These are phyloP conservation scores for Bergia puertoricense DNA, from an alignment of 92 coral and sea anemone species.

Conservation along the genomic window DNA sequence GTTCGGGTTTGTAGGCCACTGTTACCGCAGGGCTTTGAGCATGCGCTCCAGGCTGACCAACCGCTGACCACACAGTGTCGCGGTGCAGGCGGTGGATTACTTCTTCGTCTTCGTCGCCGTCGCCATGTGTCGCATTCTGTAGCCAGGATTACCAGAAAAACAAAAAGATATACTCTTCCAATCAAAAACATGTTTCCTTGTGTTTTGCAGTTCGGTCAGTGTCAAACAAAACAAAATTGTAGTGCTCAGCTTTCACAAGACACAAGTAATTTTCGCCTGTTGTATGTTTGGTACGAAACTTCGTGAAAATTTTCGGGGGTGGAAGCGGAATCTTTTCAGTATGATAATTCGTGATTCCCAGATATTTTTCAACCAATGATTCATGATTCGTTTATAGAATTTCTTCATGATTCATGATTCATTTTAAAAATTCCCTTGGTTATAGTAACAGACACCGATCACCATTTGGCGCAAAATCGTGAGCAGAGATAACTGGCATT, in stretches of 20 bases:
- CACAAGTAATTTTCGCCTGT: too few relatives aligned
- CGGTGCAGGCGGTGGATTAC: conserved; percentile 44
- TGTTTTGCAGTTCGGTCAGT: too few relatives aligned
- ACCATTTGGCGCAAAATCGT: too few relatives aligned
- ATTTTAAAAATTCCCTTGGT: too few relatives aligned
- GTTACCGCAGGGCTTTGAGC: conserved; percentile 62
- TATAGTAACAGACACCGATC: too few relatives aligned
- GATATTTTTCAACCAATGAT: too few relatives aligned
- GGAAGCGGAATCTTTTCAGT: too few relatives aligned
- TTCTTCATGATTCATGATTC: too few relatives aligned
- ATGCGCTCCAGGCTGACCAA: conserved; percentile 54
- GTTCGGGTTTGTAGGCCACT: conserved; percentile 48
- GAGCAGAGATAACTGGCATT: too few relatives aligned
- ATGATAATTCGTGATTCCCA: too few relatives aligned
- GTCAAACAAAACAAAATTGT: neutral
- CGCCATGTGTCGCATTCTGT: conserved; percentile 22
- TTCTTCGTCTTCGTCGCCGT: conserved; percentile 45
- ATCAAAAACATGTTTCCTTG: neutral
- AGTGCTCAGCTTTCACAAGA: neutral
- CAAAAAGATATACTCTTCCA: neutral
- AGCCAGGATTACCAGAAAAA: conserved; percentile 10
- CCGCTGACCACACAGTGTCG: conserved; percentile 36
- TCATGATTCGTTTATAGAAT: too few relatives aligned
- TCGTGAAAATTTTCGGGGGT: neutral
- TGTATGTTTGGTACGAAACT: neutral